Percentiles rank a stretch among this genome's conserved stretches.
These are phyloP conservation scores for Eucera pruinosa DNA, from an alignment of 2,888 invertebrate genomes.

Conservation along the genomic window DNA sequence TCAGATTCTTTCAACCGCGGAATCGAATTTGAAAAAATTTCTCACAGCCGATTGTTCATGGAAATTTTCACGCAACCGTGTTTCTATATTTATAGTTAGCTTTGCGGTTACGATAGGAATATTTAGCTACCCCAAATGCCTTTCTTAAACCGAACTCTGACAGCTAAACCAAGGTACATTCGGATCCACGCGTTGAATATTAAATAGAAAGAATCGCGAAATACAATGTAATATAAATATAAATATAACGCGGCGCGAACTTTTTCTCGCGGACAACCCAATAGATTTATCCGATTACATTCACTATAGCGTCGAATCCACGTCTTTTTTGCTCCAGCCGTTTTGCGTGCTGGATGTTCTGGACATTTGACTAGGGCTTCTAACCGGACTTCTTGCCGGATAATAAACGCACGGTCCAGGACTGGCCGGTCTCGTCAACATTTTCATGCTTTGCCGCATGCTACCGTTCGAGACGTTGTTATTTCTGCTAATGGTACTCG, in stretches of 20 bases:
- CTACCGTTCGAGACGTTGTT: constrained; percentile 76
- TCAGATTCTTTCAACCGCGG: no score
- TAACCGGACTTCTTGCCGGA: constrained; percentile 83
- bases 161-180: no score
- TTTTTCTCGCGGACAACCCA: background rate
- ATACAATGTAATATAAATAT: background rate
- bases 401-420: constrained; percentile 86
- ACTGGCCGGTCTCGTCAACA: constrained; percentile 80
- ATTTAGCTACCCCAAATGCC: no score
- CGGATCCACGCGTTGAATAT: no score
- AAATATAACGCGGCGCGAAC: no score
- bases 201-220: background rate
- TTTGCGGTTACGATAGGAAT: background rate
- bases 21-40: no score
- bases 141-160: no score
- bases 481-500: constrained; percentile 84
- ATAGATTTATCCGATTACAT: constrained; percentile 4
- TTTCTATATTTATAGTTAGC: background rate
- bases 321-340: constrained; percentile 74
- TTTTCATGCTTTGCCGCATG: constrained; percentile 73
- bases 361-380: constrained; percentile 76
- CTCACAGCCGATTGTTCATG: no score
- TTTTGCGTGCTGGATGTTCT: constrained; percentile 73
- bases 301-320: constrained; percentile 66
- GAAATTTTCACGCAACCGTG: no score